Evolutionary conservation across 1,140 invertebrate genomes (phyloP), one percentile per base, ranked within the genome.

Genomic region (Argopecten irradians): DNA sequence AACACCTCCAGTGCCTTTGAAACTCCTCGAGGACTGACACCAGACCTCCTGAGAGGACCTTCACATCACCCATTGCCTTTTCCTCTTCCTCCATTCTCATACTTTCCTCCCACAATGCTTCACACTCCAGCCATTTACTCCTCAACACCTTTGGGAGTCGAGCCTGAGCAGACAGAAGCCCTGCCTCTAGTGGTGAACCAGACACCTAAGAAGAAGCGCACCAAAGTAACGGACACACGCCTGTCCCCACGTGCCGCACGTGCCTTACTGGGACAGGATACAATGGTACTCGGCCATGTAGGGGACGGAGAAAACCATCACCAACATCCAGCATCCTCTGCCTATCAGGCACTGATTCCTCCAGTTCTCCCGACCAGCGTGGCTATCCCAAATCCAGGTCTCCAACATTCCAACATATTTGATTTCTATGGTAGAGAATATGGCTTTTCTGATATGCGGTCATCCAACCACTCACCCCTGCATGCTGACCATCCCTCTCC

Each of bases 151-250:
- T 95, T 93, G 96, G 96, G 95, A 94, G 97, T 94, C 89, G 95
- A 96, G 85, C 97, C 97, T 2, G 98, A 99, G 95, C 98, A 99
- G 95, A 98, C 98, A 94, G 98, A 99, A 95, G 95, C 98, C 0
- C 96, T 99, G 16, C 98, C 98, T 92, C 96, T 99, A 90, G 98
- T 99, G 34, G 98, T 99, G 89, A 95, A 93, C 88, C n/a, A 71
- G 19, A 98, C 98, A 0, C 99, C 99, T 96, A 95, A 95, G 91
- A 99, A 99, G 96, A 99, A 99, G 96, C 96, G 98, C 32, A 98
- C 99, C 94, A 99, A 99, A 97, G 96, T 99, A 87, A 99, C 98
- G 22, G 98, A 99, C 95, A 99, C 98, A 71, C 97, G 98, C 89
- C 98, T 99, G 88, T 99, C 98, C 14, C 98, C 98, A 7, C 92